Evolutionary conservation across 2,113 vertebrate genomes (phyloP).

Genomic region (Tympanuchus pallidicinctus): DNA sequence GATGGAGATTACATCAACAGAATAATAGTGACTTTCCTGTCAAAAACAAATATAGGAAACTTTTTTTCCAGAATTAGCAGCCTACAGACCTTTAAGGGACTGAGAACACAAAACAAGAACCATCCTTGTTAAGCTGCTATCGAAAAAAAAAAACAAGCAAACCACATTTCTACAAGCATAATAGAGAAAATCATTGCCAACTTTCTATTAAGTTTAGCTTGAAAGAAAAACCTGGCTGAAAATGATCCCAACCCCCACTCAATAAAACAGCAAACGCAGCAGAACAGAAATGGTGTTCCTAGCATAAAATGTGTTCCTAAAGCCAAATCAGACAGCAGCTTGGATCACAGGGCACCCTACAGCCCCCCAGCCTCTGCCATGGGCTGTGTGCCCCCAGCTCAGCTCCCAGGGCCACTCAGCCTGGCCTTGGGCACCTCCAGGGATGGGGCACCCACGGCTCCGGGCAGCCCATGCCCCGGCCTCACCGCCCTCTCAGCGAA

Average conservation of each 20-base stretch:
- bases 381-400: too few relatives aligned
- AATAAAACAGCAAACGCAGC: background rate
- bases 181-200: accelerated
- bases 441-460: too few relatives aligned
- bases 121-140: background rate
- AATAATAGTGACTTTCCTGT: background rate
- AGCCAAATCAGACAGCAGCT: too few relatives aligned
- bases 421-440: too few relatives aligned
- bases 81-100: background rate
- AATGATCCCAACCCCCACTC: background rate
- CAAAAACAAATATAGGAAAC: background rate
- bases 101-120: background rate
- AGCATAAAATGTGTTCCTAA: background rate
- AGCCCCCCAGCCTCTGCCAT: too few relatives aligned
- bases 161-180: background rate
- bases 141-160: background rate
- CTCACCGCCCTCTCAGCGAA: too few relatives aligned
- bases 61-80: background rate
- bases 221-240: background rate
- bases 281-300: background rate
- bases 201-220: background rate
- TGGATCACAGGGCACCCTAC: too few relatives aligned
- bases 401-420: too few relatives aligned
- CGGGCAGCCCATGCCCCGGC: too few relatives aligned
- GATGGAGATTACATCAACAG: background rate